Evolutionary conservation across 2,797 vertebrate species (phyloP).

Genomic region (Tokudaia tokunoshimensis): DNA sequence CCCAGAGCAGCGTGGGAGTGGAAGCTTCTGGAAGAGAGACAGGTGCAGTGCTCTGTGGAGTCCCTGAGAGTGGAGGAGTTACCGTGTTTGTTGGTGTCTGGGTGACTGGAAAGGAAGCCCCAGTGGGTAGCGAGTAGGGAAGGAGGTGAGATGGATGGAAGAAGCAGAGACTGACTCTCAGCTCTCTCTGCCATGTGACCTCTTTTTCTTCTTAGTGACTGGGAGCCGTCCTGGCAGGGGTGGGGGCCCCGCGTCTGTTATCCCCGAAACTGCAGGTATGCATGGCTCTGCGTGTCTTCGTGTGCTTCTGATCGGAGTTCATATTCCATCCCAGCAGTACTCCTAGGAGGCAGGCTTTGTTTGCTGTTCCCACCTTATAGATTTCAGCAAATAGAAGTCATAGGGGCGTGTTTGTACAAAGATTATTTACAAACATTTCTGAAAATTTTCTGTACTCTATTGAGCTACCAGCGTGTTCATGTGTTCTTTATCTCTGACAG

Average conservation of each 20-base stretch:
- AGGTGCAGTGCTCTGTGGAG: fast-evolving
- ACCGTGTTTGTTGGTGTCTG: fast-evolving
- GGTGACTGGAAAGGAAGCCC: not conserved
- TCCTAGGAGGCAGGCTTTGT: not conserved
- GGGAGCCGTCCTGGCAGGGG: not conserved
- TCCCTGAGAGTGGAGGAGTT: not conserved
- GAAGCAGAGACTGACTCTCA: not conserved
- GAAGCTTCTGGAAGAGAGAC: not conserved
- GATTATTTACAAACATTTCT: conserved; percentile 25
- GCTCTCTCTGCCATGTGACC: not conserved
- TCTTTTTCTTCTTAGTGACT: no score
- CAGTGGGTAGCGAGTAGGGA: not conserved
- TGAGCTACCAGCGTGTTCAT: fast-evolving
- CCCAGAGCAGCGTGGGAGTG: not conserved
- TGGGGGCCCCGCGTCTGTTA: not conserved
- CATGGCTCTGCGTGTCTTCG: not conserved
- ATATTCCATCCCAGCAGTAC: not conserved
- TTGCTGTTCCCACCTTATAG: not conserved
- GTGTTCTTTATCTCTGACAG: not conserved
- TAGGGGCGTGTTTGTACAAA: not conserved
- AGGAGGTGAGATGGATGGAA: not conserved
- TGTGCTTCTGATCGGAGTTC: not conserved
- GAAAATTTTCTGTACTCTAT: not conserved
- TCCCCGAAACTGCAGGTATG: not conserved
- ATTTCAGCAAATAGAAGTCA: not conserved